A percentile compares a stretch with the other conserved stretches of the same genome.
phyloP scores from a whole-genome alignment of 2,797 vertebrate species.

The Gila robusta region DNA sequence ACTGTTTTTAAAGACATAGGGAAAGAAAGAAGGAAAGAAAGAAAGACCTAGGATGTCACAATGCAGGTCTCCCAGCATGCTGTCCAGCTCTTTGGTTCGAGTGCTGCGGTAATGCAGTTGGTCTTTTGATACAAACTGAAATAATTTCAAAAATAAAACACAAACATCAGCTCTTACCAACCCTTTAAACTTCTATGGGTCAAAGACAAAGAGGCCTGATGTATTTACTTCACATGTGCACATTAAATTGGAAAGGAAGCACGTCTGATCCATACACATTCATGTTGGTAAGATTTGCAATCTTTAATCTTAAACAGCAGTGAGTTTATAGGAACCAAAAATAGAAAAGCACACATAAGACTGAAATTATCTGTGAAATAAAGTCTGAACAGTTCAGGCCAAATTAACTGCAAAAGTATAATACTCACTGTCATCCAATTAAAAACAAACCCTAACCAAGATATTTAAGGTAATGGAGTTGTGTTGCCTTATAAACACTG shows the following conservation, averaged over 20 bases:
- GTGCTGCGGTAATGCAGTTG: slow-evolving; percentile 92
- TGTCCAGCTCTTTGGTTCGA: slow-evolving; percentile 93
- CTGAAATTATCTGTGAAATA: neutral
- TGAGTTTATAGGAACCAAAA: neutral
- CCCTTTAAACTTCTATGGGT: neutral
- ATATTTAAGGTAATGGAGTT: neutral
- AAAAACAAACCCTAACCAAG: neutral
- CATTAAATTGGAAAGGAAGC: neutral
- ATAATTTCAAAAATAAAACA: slow-evolving; percentile 31
- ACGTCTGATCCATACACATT: neutral
- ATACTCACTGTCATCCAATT: neutral
- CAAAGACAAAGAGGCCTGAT: neutral
- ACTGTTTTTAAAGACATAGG: neutral
- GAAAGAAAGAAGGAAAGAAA: neutral
- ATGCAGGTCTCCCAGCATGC: slow-evolving; percentile 91
- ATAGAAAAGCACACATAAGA: neutral
- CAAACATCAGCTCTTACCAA: neutral
- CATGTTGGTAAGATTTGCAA: neutral
- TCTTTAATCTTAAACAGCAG: neutral
- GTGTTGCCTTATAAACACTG: neutral
- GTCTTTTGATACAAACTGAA: slow-evolving; percentile 91
- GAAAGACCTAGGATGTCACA: slow-evolving; percentile 89
- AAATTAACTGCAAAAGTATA: neutral
- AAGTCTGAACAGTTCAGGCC: neutral
- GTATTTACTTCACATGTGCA: neutral